Evolutionary conservation across 2,888 invertebrate genomes (phyloP), one percentile per base, ranked within the genome.

Genomic region (Coelogynopora nodosa): DNA sequence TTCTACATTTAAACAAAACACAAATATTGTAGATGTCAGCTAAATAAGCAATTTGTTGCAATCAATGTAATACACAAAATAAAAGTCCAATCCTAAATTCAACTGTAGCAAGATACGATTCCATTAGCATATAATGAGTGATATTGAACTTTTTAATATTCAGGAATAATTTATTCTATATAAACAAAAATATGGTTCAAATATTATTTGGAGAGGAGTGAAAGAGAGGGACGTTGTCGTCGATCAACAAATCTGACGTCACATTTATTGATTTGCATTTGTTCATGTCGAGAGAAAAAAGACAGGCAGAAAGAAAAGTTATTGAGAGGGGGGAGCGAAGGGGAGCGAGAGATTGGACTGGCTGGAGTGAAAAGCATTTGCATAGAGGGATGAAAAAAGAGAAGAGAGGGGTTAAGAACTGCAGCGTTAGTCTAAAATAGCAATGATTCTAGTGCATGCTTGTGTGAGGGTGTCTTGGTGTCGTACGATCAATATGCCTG

Each of bases 401-500:
- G 49, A 49, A 49, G 49, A 49, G 49, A 26, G 74, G 74, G 74
- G 74, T n/a, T 2, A 23, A 26, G 27, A 5, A 49, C 18, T 49
- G 5, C 18, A 13, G 49, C 49, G 18, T 49, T 49, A 18, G 49
- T 49, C 49, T 49, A 49, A 18, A 49, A 49, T 13, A 18, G 49
- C 49, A 49, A 49, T 49, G 49, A 49, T 49, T 49, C 49, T 49
- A 49, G 49, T 49, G 49, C 49, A 49, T 23, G 74, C 23, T 10
- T 2, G 74, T 26, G 74, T 2, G 5, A 74, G 74, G 23, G 27
- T 74, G 5, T 10, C 74, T 74, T 74, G 74, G 74, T 74, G 74
- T 74, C 23, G 23, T 74, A 74, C 74, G 74, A 74, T 74, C 74
- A 74, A 74, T 74, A 74, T 74, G 74, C 74, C 74, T 74, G 74